Base-by-base conservation (phyloP, 2,888 invertebrate genomes). In the Athrips mouffetella region DNA sequence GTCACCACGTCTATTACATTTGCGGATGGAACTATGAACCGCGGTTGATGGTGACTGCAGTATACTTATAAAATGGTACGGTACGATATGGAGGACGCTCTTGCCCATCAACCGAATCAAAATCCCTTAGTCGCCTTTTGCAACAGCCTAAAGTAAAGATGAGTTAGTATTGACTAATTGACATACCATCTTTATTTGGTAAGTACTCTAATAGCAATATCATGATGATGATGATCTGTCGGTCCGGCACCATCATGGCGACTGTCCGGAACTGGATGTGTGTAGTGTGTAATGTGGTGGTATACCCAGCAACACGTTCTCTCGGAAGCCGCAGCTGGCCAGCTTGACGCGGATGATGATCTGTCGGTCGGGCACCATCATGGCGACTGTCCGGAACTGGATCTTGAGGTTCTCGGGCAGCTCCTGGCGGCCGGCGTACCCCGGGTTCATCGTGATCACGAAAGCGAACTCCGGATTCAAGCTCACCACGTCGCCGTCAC, bases 191-290 rank as follows among this genome's bases (percentile, higher is more conserved):
- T n/a, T n/a, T n/a, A n/a, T n/a, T n/a, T n/a, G n/a, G n/a, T n/a
- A n/a, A n/a, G n/a, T n/a, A n/a, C n/a, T n/a, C n/a, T n/a, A n/a
- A n/a, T n/a, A n/a, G n/a, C n/a, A n/a, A n/a, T n/a, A n/a, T n/a
- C n/a, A n/a, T n/a, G n/a, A n/a, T 89, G 59, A 98, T 98, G 67
- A 98, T 98, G 67, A 98, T 98, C 83, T 98, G 98, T 51, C 98
- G 89, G 77, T 98, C 98, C 0, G 98, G 98, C 11, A 98, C 98
- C 98, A 98, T 98, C 98, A 98, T 98, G 35, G 98, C 97, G 0
- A 98, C 98, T 0, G 98, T 98, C 46, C 98, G 92, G 81, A 98
- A 98, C 81, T 98, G 98, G 63, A 98, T 97, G n/a, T n/a, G n/a
- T n/a, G n/a, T n/a, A n/a, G n/a, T n/a, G n/a, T n/a, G n/a, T n/a